Percentiles rank a stretch among this genome's conserved stretches.
phyloP scores from a whole-genome alignment of 2,888 invertebrate genomes.

The Omphaloscelis lunosa region DNA sequence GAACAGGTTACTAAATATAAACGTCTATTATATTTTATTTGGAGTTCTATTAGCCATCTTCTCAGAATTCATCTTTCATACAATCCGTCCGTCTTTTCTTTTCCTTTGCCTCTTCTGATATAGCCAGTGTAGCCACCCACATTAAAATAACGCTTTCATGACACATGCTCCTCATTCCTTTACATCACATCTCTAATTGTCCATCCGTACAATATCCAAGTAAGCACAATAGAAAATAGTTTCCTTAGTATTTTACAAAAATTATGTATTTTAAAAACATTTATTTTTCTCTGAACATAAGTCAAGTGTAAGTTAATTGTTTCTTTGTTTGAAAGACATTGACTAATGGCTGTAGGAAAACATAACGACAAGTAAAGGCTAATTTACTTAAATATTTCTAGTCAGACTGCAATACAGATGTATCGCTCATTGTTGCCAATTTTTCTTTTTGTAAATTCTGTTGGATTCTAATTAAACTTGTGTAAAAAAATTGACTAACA shows the following conservation, averaged over 20 bases:
- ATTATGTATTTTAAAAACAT: neutral
- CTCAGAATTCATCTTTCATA: neutral
- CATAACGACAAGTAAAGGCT: constrained; percentile 19
- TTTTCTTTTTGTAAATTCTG: neutral
- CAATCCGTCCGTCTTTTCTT: neutral
- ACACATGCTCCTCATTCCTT: neutral
- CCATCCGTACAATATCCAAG: neutral
- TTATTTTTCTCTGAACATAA: constrained; percentile 23
- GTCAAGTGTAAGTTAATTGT: constrained; percentile 41
- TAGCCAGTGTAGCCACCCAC: neutral
- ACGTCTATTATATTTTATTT: too few relatives aligned
- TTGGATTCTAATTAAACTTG: neutral
- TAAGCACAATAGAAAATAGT: neutral
- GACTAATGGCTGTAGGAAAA: constrained; percentile 28
- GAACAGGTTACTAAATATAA: too few relatives aligned
- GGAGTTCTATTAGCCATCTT: neutral
- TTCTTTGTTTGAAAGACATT: constrained; percentile 31
- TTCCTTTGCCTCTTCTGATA: neutral
- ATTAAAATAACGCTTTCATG: neutral
- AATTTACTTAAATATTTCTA: constrained; percentile 37
- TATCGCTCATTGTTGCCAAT: neutral
- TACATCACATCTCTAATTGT: neutral
- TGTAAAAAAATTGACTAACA: neutral
- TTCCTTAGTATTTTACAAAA: constrained; percentile 4
- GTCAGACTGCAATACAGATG: constrained; percentile 11